phyloP scores from a whole-genome alignment of 2,113 vertebrate species.

The Eupsittula cactorum region DNA sequence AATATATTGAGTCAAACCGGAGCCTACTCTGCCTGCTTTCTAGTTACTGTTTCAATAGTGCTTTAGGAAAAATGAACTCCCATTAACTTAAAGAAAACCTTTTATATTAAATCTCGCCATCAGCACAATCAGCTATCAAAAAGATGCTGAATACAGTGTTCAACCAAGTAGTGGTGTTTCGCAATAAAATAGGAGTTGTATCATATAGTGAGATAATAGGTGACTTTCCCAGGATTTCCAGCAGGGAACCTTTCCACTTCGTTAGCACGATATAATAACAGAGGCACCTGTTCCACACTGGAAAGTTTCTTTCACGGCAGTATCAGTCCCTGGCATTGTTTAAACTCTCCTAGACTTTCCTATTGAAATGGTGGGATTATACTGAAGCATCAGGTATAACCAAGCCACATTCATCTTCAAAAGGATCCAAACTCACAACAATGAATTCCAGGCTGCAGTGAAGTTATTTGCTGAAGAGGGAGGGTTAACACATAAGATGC shows the following conservation, averaged over 20 bases:
- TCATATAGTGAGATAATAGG: slow-evolving; percentile 49
- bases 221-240: slow-evolving; percentile 73
- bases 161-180: neutral
- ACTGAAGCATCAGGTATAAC: slow-evolving; percentile 35
- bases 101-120: neutral
- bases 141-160: neutral
- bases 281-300: slow-evolving; percentile 43
- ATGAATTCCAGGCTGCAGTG: neutral
- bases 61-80: neutral
- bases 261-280: slow-evolving; percentile 36
- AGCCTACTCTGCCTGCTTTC: neutral
- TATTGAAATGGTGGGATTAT: slow-evolving; percentile 40
- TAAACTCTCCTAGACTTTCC: neutral
- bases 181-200: neutral
- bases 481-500: slow-evolving; percentile 28
- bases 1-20: neutral
- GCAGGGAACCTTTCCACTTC: slow-evolving; percentile 56
- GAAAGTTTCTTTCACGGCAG: slow-evolving; percentile 24
- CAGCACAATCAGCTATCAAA: neutral
- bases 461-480: slow-evolving; percentile 22
- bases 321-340: slow-evolving; percentile 30
- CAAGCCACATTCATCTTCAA: neutral
- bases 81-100: neutral
- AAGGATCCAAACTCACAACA: neutral
- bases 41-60: neutral